A percentile compares a stretch with the other conserved stretches of the same genome.
phyloP scores from a whole-genome alignment of 2,113 vertebrate genomes.

The Polypterus bichir region DNA sequence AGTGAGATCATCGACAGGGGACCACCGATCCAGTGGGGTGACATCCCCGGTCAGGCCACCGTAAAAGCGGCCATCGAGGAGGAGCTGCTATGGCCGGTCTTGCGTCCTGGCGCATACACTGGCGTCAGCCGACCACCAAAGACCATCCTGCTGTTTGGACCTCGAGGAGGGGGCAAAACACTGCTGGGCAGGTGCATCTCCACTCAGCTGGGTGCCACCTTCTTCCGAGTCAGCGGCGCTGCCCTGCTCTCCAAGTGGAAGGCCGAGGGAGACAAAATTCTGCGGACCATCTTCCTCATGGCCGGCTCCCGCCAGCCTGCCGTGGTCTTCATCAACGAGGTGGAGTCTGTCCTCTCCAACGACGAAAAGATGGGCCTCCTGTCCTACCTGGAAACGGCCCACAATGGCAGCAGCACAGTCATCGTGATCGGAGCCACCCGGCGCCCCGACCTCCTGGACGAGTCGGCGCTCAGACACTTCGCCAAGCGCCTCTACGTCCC shows the following conservation, averaged over 20 bases:
- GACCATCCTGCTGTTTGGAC: conserved; percentile 82
- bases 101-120: conserved; percentile 48
- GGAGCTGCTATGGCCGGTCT: conserved; percentile 81
- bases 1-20: conserved; percentile 73
- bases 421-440: conserved; percentile 74
- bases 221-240: conserved; percentile 63
- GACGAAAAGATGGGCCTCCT: conserved; percentile 44
- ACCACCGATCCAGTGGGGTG: conserved; percentile 73
- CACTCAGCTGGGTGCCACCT: conserved; percentile 76
- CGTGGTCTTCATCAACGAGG: conserved; percentile 73
- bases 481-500: conserved; percentile 72
- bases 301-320: conserved; percentile 66
- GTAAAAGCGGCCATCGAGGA: conserved; percentile 82
- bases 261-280: conserved; percentile 71
- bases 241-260: conserved; percentile 69
- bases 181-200: conserved; percentile 75
- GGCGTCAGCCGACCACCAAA: conserved; percentile 47
- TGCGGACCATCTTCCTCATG: conserved; percentile 68
- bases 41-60: conserved; percentile 68
- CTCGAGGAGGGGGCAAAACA: conserved; percentile 70
- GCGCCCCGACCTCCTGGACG: conserved; percentile 73
- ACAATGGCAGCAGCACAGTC: conserved; percentile 51
- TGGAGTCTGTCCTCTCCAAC: conserved; percentile 62
- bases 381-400: conserved; percentile 65
- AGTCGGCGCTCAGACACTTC: conserved; percentile 71